Conservation (phyloP, 2,888 invertebrate genomes). For the Meandrusa payeni region DNA sequence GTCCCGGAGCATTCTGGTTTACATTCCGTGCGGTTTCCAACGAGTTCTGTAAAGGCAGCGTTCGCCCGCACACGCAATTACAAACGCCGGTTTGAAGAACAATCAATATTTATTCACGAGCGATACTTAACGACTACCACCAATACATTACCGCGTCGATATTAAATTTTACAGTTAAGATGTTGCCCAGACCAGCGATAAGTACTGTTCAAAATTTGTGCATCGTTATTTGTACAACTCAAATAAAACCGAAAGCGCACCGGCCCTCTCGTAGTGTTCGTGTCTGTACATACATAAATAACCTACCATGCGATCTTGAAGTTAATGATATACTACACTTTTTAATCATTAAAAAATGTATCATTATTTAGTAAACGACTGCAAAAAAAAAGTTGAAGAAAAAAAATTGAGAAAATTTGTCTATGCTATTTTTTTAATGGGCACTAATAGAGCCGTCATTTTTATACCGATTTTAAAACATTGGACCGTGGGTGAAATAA, state of each 20-base stretch:
- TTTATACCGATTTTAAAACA: no score
- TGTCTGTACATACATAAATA: constrained; percentile 50
- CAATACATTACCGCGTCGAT: constrained; percentile 54
- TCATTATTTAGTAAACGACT: no score
- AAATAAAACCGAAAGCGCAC: constrained; percentile 46
- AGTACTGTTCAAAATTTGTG: constrained; percentile 32
- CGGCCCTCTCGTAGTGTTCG: constrained; percentile 37
- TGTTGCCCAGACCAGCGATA: constrained; percentile 43
- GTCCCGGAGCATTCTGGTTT: constrained; percentile 73
- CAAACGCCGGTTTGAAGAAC: constrained; percentile 71
- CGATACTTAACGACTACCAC: constrained; percentile 59
- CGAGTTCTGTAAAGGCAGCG: constrained; percentile 78
- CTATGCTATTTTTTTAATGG: no score
- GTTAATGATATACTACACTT: constrained; percentile 52
- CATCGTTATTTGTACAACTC: constrained; percentile 27
- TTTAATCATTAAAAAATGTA: no score
- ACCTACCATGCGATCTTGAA: constrained; percentile 53
- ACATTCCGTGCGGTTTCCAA: constrained; percentile 77
- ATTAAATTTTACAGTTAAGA: constrained; percentile 32
- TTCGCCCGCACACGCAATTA: constrained; percentile 76
- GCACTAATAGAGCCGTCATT: no score
- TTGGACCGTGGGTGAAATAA: no score
- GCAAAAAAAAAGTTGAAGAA: no score
- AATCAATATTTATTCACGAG: constrained; percentile 68
- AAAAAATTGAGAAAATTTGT: no score